phyloP scores from a whole-genome alignment of 1,140 invertebrate genomes.

The Platyura marginata region DNA sequence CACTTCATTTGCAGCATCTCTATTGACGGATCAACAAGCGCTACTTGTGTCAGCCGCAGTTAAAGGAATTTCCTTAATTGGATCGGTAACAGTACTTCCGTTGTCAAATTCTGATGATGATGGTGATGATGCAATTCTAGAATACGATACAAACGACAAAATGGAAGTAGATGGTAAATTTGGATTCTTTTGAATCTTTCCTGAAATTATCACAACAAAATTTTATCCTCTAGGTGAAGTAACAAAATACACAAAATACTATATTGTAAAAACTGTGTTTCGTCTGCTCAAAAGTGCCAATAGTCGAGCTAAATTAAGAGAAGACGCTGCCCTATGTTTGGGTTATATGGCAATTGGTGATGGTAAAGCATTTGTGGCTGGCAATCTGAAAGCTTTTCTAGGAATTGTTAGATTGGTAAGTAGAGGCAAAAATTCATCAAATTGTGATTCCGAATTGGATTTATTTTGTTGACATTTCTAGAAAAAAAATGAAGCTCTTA shows the following conservation, averaged over 20 bases:
- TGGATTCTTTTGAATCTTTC: background rate
- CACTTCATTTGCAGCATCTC: conserved; percentile 10
- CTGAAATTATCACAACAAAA: background rate
- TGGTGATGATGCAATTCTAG: conserved; percentile 9
- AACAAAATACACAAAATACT: conserved; percentile 13
- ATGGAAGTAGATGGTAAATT: conserved; percentile 11
- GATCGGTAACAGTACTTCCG: conserved; percentile 18
- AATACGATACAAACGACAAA: conserved; percentile 11
- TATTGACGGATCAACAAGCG: conserved; percentile 17
- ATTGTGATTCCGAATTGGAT: background rate
- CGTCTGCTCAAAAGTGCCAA: conserved; percentile 15
- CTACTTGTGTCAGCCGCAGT: conserved; percentile 20
- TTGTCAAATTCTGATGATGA: conserved; percentile 4
- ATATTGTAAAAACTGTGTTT: conserved; percentile 17
- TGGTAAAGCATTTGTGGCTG: conserved; percentile 17
- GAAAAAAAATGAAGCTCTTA: conserved; percentile 20
- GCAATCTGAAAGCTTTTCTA: conserved; percentile 19
- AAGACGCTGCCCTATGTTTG: conserved; percentile 20
- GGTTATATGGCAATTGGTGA: conserved; percentile 22
- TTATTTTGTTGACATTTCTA: background rate
- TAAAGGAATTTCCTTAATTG: conserved; percentile 22
- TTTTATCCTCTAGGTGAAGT: conserved; percentile 5
- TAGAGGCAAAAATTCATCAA: background rate
- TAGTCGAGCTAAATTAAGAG: conserved; percentile 16
- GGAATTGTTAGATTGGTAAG: conserved; percentile 12